Evolutionary conservation across 2,888 invertebrate genomes (phyloP).

Genomic region (Ormyrus rosae): DNA sequence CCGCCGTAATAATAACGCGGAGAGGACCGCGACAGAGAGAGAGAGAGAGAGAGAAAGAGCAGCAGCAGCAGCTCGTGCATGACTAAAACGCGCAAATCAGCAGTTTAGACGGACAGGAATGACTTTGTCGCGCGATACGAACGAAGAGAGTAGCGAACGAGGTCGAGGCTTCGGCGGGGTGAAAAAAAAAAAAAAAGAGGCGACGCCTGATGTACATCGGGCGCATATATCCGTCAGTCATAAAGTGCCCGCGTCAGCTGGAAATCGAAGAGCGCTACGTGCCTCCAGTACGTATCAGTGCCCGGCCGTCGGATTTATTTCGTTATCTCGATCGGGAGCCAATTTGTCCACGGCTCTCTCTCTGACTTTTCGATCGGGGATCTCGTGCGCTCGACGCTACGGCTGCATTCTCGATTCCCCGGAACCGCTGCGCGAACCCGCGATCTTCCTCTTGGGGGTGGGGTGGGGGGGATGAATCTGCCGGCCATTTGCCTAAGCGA

Average conservation of each 20-base stretch:
- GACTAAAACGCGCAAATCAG: constrained; percentile 13
- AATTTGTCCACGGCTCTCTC: constrained; percentile 48
- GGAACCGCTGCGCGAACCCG: too few relatives aligned
- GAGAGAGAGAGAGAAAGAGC: too few relatives aligned
- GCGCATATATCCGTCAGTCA: constrained; percentile 35
- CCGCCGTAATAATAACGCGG: too few relatives aligned
- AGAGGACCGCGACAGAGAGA: too few relatives aligned
- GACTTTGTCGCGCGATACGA: background rate
- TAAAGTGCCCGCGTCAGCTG: constrained; percentile 40
- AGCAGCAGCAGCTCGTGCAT: background rate
- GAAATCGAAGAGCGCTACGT: constrained; percentile 29
- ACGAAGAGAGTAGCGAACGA: background rate
- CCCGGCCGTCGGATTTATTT: constrained; percentile 46
- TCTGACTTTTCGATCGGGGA: constrained; percentile 50
- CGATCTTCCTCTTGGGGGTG: too few relatives aligned
- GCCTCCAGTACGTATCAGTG: background rate
- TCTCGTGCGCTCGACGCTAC: background rate
- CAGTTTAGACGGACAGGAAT: constrained; percentile 5
- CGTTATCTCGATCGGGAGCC: constrained; percentile 53
- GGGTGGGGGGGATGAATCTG: too few relatives aligned
- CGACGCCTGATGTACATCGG: constrained; percentile 5
- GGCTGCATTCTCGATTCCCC: too few relatives aligned
- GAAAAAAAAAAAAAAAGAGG: background rate
- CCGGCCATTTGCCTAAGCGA: background rate
- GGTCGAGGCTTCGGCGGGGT: background rate